Evolutionary conservation across 2,113 vertebrate species (phyloP).

Genomic region (Kryptolebias marmoratus): DNA sequence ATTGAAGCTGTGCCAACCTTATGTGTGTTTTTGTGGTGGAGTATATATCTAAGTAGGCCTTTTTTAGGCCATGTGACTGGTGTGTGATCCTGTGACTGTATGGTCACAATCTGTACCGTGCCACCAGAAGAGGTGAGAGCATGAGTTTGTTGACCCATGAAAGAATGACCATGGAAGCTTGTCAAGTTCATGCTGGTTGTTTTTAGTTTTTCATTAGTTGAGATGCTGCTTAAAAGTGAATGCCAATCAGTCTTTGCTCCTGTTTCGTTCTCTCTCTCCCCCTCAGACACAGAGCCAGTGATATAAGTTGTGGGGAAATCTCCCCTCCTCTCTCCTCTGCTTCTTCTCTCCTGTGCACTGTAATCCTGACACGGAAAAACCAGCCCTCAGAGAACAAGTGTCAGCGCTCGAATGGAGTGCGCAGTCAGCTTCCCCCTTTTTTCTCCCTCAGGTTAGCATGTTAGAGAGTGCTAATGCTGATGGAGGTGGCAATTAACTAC

Average conservation of each 20-base stretch:
- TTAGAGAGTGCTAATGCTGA: slow-evolving; percentile 66
- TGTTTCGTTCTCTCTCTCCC: slow-evolving; percentile 32
- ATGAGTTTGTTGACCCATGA: slow-evolving; percentile 35
- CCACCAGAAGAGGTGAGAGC: slow-evolving; percentile 3
- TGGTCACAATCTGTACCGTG: slow-evolving; percentile 11
- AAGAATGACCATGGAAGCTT: slow-evolving; percentile 29
- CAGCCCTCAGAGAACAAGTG: slow-evolving; percentile 64
- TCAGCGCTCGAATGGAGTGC: slow-evolving; percentile 58
- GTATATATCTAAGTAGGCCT: slow-evolving; percentile 9
- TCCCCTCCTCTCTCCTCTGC: slow-evolving; percentile 50
- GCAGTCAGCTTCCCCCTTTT: slow-evolving; percentile 33
- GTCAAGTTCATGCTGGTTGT: slow-evolving; percentile 33
- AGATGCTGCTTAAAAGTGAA: slow-evolving; percentile 70
- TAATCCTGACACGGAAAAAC: slow-evolving; percentile 63
- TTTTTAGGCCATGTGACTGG: slow-evolving; percentile 24
- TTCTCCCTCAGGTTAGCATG: slow-evolving; percentile 59
- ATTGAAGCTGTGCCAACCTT: slow-evolving; percentile 11
- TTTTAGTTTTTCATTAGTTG: slow-evolving; percentile 49
- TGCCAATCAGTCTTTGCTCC: slow-evolving; percentile 63
- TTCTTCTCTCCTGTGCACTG: slow-evolving; percentile 47
- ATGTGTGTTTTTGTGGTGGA: not conserved
- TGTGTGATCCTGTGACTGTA: slow-evolving; percentile 16
- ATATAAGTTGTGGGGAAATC: slow-evolving; percentile 52
- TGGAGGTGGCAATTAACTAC: slow-evolving; percentile 68
- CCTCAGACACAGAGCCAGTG: slow-evolving; percentile 41